A percentile compares a stretch with the other conserved stretches of the same genome.
Evolutionary conservation across 2,888 invertebrate species (phyloP).

Genomic region (Diogma glabrata): DNA sequence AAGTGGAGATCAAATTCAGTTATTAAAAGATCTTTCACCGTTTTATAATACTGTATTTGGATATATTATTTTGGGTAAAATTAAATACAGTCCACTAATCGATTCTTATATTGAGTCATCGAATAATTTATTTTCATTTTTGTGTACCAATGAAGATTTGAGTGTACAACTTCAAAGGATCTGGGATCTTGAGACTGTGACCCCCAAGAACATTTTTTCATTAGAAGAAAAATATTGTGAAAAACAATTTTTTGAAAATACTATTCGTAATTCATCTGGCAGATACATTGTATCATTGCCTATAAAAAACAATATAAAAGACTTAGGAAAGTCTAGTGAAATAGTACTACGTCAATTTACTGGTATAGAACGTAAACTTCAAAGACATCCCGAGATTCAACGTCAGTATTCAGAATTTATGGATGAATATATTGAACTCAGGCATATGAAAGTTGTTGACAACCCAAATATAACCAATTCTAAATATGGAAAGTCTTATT

Average conservation of each 20-base stretch:
- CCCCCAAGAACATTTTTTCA: not conserved
- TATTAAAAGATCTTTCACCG: too few species aligned
- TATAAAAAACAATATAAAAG: not conserved
- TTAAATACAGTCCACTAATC: not conserved
- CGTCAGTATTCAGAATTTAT: not conserved
- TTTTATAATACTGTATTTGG: too few species aligned
- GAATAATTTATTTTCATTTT: too few species aligned
- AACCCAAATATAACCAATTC: not conserved
- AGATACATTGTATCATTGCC: not conserved
- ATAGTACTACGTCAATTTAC: not conserved
- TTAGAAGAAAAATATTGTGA: not conserved
- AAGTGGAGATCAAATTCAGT: too few species aligned
- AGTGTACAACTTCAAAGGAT: not conserved
- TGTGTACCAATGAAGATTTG: not conserved
- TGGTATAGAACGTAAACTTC: not conserved
- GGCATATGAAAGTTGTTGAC: not conserved
- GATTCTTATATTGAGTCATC: too few species aligned
- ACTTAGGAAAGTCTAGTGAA: not conserved
- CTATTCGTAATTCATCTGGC: not conserved
- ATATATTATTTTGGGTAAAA: not conserved
- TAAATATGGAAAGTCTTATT: not conserved
- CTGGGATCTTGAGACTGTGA: not conserved
- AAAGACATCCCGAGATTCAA: not conserved
- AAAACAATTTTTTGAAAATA: not conserved
- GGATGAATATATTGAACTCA: not conserved